These are phyloP conservation scores for Drosophila phalerata DNA, from an alignment of 2,888 invertebrate species.

Conservation along the genomic window DNA sequence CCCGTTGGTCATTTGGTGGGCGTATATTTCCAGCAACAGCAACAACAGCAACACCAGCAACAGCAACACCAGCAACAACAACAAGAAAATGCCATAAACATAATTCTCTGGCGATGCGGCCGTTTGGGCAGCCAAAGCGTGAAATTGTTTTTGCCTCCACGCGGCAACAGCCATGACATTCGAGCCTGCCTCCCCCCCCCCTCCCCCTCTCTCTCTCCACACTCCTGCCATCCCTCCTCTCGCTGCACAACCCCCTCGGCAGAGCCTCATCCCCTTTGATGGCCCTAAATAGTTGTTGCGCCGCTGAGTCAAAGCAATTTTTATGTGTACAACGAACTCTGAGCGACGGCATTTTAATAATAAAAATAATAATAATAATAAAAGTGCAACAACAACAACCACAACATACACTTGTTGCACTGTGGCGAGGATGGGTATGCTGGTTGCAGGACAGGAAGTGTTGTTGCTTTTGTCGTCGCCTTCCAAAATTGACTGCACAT, in stretches of 20 bases:
- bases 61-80: slow-evolving; percentile 2
- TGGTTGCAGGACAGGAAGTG: slow-evolving; percentile 68
- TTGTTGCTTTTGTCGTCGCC: slow-evolving; percentile 41
- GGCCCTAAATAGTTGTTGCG: slow-evolving; percentile 56
- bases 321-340: slow-evolving; percentile 74
- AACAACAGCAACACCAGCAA: slow-evolving; percentile 18
- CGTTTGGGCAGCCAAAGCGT: slow-evolving; percentile 61
- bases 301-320: slow-evolving; percentile 58
- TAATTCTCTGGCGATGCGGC: slow-evolving; percentile 63
- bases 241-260: not conserved
- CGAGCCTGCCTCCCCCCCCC: slow-evolving; percentile 22
- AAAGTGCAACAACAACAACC: slow-evolving; percentile 25
- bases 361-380: slow-evolving; percentile 60
- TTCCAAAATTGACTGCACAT: slow-evolving; percentile 74
- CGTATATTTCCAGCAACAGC: slow-evolving; percentile 19
- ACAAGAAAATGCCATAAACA: slow-evolving; percentile 64
- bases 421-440: slow-evolving; percentile 50
- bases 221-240: not conserved
- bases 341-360: slow-evolving; percentile 44
- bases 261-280: not conserved
- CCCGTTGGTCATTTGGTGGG: slow-evolving; percentile 37
- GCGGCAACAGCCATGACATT: slow-evolving; percentile 54
- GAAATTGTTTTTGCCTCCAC: slow-evolving; percentile 67
- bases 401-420: slow-evolving; percentile 43
- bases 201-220: not conserved